phyloP scores from a whole-genome alignment of 2,113 vertebrate species.

The Odontophorus gujanensis region DNA sequence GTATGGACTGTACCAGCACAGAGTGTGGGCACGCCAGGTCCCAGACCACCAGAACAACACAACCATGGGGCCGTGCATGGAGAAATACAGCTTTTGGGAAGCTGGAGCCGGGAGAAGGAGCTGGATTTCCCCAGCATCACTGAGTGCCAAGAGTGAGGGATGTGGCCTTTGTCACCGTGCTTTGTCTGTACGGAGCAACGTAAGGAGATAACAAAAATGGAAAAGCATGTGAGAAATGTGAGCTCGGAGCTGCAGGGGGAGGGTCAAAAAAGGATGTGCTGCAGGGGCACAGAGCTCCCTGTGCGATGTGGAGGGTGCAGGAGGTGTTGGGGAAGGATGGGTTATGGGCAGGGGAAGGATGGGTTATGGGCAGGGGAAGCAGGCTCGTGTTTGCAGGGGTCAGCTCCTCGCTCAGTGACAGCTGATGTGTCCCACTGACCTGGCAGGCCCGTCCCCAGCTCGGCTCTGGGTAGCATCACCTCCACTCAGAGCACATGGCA shows the following conservation, averaged over 20 bases:
- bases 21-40: not conserved
- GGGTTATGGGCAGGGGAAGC: not conserved
- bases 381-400: not conserved
- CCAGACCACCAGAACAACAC: not conserved
- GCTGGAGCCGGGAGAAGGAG: not conserved
- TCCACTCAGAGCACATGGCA: not conserved
- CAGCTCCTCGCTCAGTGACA: not conserved
- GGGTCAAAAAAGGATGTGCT: not conserved
- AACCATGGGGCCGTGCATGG: not conserved
- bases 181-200: not conserved
- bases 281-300: not conserved
- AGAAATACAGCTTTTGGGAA: conserved; percentile 5
- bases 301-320: not conserved
- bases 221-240: no score
- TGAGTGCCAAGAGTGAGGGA: not conserved
- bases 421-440: not conserved
- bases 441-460: not conserved
- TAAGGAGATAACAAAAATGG: conserved; percentile 3
- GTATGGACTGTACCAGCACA: not conserved
- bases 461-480: not conserved
- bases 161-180: not conserved
- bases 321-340: not conserved
- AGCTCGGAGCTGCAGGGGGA: not conserved
- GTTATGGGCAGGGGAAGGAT: not conserved
- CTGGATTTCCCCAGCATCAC: not conserved